phyloP scores from a whole-genome alignment of 2,888 invertebrate species.

The Drosophila conformis region DNA sequence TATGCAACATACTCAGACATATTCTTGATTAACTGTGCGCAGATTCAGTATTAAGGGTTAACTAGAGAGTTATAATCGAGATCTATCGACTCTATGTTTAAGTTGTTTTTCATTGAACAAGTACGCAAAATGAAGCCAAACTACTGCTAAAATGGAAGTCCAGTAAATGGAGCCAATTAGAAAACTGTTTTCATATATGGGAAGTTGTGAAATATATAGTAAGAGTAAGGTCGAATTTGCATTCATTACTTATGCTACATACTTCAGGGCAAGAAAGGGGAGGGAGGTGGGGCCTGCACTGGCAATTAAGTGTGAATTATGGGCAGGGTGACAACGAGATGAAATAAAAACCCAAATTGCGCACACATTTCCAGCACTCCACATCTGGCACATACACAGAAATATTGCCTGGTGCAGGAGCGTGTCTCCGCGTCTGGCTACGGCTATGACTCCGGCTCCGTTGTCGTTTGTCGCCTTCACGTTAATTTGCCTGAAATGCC shows the following conservation, averaged over 20 bases:
- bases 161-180: background rate
- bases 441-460: background rate
- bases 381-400: slow-evolving; percentile 19
- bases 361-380: slow-evolving; percentile 11
- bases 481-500: slow-evolving; percentile 65
- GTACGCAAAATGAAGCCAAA: background rate
- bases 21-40: background rate
- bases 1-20: background rate
- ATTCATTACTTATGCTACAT: slow-evolving; percentile 33
- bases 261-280: background rate
- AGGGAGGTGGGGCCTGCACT: background rate
- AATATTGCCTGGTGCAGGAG: slow-evolving; percentile 9
- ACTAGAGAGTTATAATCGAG: background rate
- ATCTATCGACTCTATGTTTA: background rate
- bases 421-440: background rate
- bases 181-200: background rate
- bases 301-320: slow-evolving; percentile 40
- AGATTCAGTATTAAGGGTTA: background rate
- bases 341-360: slow-evolving; percentile 41
- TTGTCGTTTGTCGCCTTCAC: slow-evolving; percentile 12
- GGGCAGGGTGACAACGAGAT: slow-evolving; percentile 16
- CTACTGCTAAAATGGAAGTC: background rate
- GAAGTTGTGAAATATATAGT: slow-evolving; percentile 1
- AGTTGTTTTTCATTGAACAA: background rate
- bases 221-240: background rate